Evolutionary conservation across 92 coral and sea anemone genomes (phyloP), one percentile per base, ranked within the genome.

Genomic region (Porites evermanni): DNA sequence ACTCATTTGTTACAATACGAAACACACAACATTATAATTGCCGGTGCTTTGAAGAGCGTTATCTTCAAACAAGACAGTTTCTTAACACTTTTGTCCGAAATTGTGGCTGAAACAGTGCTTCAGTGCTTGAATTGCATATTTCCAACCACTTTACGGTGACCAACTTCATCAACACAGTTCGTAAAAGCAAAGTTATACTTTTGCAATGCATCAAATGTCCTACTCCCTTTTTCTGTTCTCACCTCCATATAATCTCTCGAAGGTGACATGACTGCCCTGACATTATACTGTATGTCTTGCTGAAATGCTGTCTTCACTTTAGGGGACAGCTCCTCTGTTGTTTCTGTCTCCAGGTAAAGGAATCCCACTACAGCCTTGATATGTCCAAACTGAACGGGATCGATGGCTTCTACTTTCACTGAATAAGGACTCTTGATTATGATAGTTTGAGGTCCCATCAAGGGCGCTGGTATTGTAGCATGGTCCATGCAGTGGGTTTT

Each of bases 381-480:
- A 61, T 83, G 81, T 17, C 85, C 71, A 74, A 78, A 79, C 50
- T 91, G 80, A 58, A 87, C 68, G 51, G 94, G 88, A 78, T 88
- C 88, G 51, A 94, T n/a, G 9, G 97, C 90, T 65, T 87, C 74
- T 2, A 94, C 67, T 66, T 87, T 75, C 3, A 91, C 89, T 54
- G 93, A 70, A 73, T 79, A 94, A 9, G 89, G 92, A 19, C 92
- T 88, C 71, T 82, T 74, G 20, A 94, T 85, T 13, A 69, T 21
- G 19, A 90, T 72, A 5, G 79, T 56, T 10, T 70, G 86, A 51
- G 64, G 12, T 53, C 80, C 70, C 24, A 29, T 26, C 1, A 80
- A 47, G 5, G 93, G 75, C 3, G 83, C 90, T 4, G 77, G 47
- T 56, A 83, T 80, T 38, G 29, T 75, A 72, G 86, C 74, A 4